Evolutionary conservation across 2,113 vertebrate species (phyloP).

Genomic region (Paedocypris sp.): DNA sequence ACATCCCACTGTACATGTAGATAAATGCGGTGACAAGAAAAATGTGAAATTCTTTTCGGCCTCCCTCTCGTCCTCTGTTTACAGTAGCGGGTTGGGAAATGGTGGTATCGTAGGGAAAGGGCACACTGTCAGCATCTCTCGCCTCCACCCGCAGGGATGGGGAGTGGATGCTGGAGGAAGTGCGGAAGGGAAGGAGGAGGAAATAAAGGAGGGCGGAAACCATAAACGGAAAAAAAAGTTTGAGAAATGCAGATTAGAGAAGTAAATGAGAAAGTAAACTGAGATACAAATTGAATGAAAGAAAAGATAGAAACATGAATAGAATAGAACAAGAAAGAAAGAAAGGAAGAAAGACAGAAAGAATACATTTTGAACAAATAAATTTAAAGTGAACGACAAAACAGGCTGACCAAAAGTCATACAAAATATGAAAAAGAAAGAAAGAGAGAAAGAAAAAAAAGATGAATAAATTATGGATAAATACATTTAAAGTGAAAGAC

Average conservation of each 20-base stretch:
- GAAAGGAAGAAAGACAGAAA: constrained; percentile 30
- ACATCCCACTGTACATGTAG: neutral
- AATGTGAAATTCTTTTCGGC: constrained; percentile 14
- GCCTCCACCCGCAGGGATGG: neutral
- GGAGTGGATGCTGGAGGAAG: neutral
- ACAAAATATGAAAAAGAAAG: too few relatives aligned
- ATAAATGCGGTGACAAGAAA: neutral
- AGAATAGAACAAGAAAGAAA: constrained; percentile 29
- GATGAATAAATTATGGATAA: neutral
- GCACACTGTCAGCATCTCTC: constrained; percentile 33
- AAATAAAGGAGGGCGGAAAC: neutral
- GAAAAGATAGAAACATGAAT: constrained; percentile 6
- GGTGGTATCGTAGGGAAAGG: constrained; percentile 34
- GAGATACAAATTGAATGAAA: neutral
- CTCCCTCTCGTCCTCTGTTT: constrained; percentile 19
- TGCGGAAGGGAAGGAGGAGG: neutral
- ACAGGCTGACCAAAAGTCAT: too few relatives aligned
- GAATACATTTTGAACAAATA: too few relatives aligned
- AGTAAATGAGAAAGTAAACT: neutral
- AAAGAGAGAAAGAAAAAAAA: constrained; percentile 12
- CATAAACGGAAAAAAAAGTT: neutral
- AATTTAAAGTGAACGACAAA: too few relatives aligned
- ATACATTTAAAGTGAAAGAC: too few relatives aligned
- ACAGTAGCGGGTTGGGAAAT: constrained; percentile 22
- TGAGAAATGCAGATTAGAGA: neutral